Percentiles rank a stretch among this genome's conserved stretches.
Evolutionary conservation across 2,888 invertebrate species (phyloP).

Genomic region (Zeuzera pyrina): DNA sequence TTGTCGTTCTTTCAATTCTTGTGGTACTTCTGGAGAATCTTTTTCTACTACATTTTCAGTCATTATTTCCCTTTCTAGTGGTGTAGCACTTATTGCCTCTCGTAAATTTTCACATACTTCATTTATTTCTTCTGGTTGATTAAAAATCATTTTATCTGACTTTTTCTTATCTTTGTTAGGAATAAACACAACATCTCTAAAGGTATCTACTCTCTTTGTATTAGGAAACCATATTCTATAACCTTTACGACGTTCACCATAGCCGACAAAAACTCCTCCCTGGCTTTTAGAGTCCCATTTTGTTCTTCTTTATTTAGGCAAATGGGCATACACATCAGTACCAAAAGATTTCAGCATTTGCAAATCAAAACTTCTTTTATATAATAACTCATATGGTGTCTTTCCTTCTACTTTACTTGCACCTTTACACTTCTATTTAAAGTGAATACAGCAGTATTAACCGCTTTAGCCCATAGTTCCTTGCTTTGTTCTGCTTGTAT

Average conservation of each 20-base stretch:
- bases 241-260: background rate
- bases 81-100: no score
- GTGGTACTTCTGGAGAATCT: no score
- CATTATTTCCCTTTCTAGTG: no score
- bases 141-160: no score
- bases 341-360: background rate
- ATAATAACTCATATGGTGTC: background rate
- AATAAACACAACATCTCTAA: no score
- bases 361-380: background rate
- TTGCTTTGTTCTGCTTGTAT: background rate
- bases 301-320: background rate
- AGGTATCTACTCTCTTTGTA: no score
- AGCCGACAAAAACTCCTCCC: background rate
- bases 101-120: no score
- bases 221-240: background rate
- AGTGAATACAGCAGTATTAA: background rate
- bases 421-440: background rate
- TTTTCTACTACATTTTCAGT: no score
- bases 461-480: background rate
- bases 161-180: no score
- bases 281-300: background rate
- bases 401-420: background rate
- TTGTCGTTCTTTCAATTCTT: no score
- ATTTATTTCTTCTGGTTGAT: no score
- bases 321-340: background rate